These are phyloP conservation scores for Caenorhabditis sp. DNA, from an alignment of 2,888 invertebrate species.

Conservation along the genomic window DNA sequence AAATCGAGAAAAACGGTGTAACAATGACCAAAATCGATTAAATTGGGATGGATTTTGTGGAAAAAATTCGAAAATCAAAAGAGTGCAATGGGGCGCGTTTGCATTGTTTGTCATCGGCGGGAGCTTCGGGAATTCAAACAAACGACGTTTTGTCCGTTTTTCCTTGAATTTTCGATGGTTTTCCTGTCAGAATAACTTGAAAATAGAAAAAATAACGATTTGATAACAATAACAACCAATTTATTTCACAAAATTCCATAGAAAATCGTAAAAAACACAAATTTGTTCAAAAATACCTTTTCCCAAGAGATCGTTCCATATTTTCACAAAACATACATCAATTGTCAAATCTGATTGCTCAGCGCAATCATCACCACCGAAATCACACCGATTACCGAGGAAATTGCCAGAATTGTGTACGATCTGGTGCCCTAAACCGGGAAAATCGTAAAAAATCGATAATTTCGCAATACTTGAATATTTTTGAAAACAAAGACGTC, in stretches of 20 bases:
- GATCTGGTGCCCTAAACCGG: conserved; percentile 69
- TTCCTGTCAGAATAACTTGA: too few species aligned
- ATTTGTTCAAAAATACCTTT: too few species aligned
- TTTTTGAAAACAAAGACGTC: conserved; percentile 78
- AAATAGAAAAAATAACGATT: too few species aligned
- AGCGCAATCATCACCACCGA: conserved; percentile 79
- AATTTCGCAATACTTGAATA: conserved; percentile 64
- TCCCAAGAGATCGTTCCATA: too few species aligned
- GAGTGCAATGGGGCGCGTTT: conserved; percentile 31
- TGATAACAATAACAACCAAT: too few species aligned
- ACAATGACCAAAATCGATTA: background rate
- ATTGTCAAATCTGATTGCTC: conserved; percentile 69
- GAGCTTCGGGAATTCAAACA: background rate
- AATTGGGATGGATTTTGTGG: background rate
- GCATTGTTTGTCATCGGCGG: background rate
- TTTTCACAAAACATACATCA: too few species aligned
- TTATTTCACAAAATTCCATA: too few species aligned
- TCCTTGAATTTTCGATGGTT: background rate
- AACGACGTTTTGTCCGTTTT: background rate
- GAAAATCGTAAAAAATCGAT: background rate
- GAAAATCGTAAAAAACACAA: too few species aligned
- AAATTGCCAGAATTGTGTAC: conserved; percentile 64
- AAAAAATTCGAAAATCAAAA: conserved; percentile 25
- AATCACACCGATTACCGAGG: conserved; percentile 72
- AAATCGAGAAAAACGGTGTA: conserved; percentile 1